A percentile compares a stretch with the other conserved stretches of the same genome.
Conservation (phyloP, 2,113 vertebrate genomes). For the Prolemur simus region DNA sequence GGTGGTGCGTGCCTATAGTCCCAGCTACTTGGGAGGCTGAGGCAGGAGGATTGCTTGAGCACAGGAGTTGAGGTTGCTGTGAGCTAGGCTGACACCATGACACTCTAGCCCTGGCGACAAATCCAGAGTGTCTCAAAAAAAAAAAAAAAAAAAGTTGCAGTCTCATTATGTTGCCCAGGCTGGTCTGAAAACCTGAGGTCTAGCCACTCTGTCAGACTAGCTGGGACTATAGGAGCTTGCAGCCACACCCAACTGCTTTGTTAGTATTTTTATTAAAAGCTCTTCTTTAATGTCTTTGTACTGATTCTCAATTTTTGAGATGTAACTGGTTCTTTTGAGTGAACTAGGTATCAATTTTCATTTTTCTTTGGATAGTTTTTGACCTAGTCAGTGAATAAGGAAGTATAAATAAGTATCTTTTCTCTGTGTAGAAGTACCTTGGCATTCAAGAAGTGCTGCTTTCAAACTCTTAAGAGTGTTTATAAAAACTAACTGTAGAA, state of each 20-base stretch:
- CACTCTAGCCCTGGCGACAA: no score
- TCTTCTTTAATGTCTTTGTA: neutral
- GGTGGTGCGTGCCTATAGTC: no score
- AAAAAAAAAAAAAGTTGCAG: no score
- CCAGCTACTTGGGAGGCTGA: no score
- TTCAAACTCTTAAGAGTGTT: neutral
- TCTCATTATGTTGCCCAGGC: neutral
- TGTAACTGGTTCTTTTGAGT: slow-evolving; percentile 10
- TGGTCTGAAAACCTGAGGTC: neutral
- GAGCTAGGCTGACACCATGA: no score
- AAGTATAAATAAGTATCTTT: neutral
- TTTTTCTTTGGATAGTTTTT: slow-evolving; percentile 40
- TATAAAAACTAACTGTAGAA: neutral
- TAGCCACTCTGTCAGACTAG: neutral
- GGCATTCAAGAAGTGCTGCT: neutral
- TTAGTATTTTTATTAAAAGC: neutral
- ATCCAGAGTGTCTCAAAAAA: no score
- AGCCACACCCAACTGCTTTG: neutral
- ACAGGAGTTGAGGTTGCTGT: no score
- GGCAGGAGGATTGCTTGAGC: no score
- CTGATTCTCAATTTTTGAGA: slow-evolving; percentile 3
- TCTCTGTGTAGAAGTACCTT: neutral
- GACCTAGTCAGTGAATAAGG: neutral
- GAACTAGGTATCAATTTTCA: neutral
- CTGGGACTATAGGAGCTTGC: neutral